Evolutionary conservation across 2,888 invertebrate species (phyloP), one percentile per base, ranked within the genome.

Genomic region (Xestia ashworthii): DNA sequence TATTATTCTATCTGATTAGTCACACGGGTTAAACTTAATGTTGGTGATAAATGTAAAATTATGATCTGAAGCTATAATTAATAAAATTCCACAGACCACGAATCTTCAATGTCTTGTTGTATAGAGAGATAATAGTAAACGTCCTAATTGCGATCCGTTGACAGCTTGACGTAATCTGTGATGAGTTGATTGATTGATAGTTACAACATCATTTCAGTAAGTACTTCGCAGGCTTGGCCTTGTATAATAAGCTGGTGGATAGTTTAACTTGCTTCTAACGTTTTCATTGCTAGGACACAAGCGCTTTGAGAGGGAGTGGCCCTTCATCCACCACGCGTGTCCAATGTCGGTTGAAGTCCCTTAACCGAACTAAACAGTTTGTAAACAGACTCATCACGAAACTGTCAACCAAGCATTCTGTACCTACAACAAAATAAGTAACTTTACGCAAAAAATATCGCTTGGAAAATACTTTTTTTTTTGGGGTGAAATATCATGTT

Each of bases 121-220:
- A 50, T 19, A 67, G 32, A 48, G 50, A 76, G 65, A 78, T 66
- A 58, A 66, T 76, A 76, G 76, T 81, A 41, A 64, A 67, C 60
- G 53, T 82, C 25, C 82, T 80, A 82, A 82, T 76, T 80, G 41
- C n/a, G 38, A 50, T 77, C 62, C 38, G 48, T 77, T 68, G 78
- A 77, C 82, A 48, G 77, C 55, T 71, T 77, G 80, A 64, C 76
- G 50, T 85, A 71, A 76, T 80, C 82, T 77, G 78, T 85, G 84
- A 84, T 84, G 76, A 80, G 80, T 84, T 88, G 78, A 80, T 82
- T 85, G 82, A 81, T 83, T n/a, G 60, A 68, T 69, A 65, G 53
- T 69, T 69, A 69, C 22, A 80, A 64, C 62, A 82, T 55, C 12
- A 44, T 80, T 82, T 22, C 38, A 77, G 25, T 81, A 58, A 81